Percentiles rank a stretch among this genome's conserved stretches.
Conservation (phyloP, 2,113 vertebrate genomes). For the Mohoua ochrocephala region DNA sequence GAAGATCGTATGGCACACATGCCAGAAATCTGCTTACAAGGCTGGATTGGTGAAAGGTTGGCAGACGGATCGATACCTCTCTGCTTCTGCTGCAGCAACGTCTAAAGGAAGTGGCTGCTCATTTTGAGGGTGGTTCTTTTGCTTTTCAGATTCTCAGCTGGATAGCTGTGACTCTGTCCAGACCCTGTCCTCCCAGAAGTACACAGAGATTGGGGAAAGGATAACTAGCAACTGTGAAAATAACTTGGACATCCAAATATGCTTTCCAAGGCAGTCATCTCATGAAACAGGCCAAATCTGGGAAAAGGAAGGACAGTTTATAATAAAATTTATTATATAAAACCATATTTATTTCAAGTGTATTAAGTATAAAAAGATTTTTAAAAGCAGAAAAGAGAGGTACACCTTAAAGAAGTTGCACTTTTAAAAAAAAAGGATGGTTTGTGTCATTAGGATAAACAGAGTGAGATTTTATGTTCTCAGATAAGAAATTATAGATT, state of each 20-base stretch:
- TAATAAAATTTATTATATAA: neutral
- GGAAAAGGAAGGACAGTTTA: neutral
- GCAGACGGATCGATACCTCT: neutral
- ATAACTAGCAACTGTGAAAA: neutral
- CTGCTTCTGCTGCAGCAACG: neutral
- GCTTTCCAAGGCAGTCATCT: neutral
- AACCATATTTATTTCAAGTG: neutral
- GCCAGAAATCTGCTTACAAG: neutral
- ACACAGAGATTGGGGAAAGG: neutral
- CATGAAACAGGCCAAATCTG: neutral
- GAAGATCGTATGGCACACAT: neutral
- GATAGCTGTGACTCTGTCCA: neutral
- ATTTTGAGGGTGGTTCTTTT: neutral
- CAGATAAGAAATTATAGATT: neutral
- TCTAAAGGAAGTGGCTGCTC: neutral
- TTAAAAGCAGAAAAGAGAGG: neutral
- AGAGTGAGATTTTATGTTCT: neutral
- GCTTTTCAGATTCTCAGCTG: neutral
- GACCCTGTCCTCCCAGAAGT: neutral
- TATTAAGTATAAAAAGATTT: neutral
- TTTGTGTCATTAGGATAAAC: neutral
- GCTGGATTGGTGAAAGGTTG: neutral
- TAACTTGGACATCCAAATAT: neutral
- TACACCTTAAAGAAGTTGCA: neutral
- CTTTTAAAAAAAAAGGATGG: accelerated